Base-by-base conservation (phyloP, 2,888 invertebrate species). In the Macrophya alboannulata region DNA sequence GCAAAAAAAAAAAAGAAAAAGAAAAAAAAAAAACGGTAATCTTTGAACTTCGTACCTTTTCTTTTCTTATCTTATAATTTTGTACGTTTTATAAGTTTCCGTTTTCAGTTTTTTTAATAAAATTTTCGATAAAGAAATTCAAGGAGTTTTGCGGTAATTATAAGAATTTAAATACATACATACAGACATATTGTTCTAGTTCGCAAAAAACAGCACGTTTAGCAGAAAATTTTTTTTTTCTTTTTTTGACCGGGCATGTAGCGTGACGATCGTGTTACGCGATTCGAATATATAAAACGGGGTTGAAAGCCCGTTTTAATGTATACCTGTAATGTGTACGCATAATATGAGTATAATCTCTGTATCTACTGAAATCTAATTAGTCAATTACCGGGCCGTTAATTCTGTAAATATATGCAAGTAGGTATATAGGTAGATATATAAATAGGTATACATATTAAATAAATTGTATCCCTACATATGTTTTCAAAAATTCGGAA, bases 381-480 rank as follows among this genome's bases (percentile, higher is more conserved):
- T 68, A 68, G 37, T 37, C 31, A 68, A 37, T 68, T 37, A 68
- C 68, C 68, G 68, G 68, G 37, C 68, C 37, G 68, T 68, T 68
- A 68, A 68, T 68, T 68, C 25, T 31, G 31, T 21, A n/a, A 1
- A 12, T 31, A 31, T 37, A 68, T 17, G 68, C 21, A 15, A 37
- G 31, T 68, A 37, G 31, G 9, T 68, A 37, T 17, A n/a, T 15
- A 3, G 4, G 37, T 10, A 15, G 31, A 68, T 31, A 5, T n/a
- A 31, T 68, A 12, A 68, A n/a, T n/a, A n/a, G n/a, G n/a, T n/a
- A n/a, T n/a, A n/a, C n/a, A n/a, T 31, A 68, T 12, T 6, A 5
- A 55, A 55, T 55, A 55, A 10, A 15, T 48, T 68, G 15, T 25
- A 31, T 37, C 1, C 1, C 65, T 21, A 31, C 25, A 65, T 31